Evolutionary conservation across 2,888 invertebrate species (phyloP).

Genomic region (Leptopilina syphax): DNA sequence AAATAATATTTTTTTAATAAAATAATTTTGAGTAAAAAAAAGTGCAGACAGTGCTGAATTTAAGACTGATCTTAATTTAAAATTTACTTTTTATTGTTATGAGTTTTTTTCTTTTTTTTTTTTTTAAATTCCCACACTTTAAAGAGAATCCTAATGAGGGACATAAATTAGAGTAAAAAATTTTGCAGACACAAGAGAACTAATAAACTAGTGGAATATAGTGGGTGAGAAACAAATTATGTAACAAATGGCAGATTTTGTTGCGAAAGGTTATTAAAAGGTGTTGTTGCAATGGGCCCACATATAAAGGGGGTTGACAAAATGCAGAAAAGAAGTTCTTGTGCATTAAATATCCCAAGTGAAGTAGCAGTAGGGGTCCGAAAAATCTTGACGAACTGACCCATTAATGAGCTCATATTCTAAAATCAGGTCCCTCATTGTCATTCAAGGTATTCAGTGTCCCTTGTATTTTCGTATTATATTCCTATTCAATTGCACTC

Average conservation of each 20-base stretch:
- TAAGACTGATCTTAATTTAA: too few relatives aligned
- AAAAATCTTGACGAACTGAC: constrained; percentile 51
- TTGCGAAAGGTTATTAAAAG: background rate
- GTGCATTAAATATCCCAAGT: constrained; percentile 38
- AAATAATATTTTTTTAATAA: too few relatives aligned
- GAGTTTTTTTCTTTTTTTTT: background rate
- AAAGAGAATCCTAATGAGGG: background rate
- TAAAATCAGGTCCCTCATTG: constrained; percentile 71
- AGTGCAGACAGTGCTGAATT: too few relatives aligned
- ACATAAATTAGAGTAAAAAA: constrained; percentile 8
- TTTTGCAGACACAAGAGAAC: constrained; percentile 21
- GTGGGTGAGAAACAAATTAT: constrained; percentile 16
- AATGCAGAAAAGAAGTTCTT: constrained; percentile 42
- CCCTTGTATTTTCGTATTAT: constrained; percentile 64
- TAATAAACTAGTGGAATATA: background rate
- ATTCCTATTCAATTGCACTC: constrained; percentile 51
- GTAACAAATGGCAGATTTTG: constrained; percentile 11
- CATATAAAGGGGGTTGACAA: constrained; percentile 24
- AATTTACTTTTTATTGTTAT: too few relatives aligned
- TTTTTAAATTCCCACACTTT: background rate
- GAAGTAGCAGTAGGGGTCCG: constrained; percentile 27
- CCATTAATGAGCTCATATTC: constrained; percentile 71
- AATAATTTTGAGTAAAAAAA: too few relatives aligned
- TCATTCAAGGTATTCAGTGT: constrained; percentile 64
- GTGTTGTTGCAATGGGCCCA: constrained; percentile 22